A percentile compares a stretch with the other conserved stretches of the same genome.
phyloP scores from a whole-genome alignment of 2,113 vertebrate species.

The Gnathonemus longibarbis region DNA sequence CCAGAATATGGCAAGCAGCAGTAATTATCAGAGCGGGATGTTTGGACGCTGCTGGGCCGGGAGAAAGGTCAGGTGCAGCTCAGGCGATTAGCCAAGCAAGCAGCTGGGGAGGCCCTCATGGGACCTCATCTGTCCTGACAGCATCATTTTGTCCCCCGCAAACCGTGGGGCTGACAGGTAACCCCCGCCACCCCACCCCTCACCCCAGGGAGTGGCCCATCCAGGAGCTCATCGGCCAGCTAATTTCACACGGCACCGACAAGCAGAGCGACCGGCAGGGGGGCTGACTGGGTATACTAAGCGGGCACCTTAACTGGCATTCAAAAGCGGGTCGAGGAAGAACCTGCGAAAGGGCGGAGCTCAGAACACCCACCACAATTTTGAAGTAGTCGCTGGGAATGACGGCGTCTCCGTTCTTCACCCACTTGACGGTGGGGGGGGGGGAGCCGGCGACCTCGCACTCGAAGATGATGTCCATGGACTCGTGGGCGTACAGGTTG shows the following conservation, averaged over 20 bases:
- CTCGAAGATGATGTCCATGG: constrained; percentile 91
- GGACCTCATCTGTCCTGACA: background rate
- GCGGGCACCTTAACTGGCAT: background rate
- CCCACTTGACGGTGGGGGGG: constrained; percentile 86
- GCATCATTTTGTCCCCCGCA: background rate
- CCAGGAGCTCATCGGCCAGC: background rate
- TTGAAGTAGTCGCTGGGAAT: constrained; percentile 98
- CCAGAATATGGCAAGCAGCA: background rate
- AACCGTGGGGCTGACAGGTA: background rate
- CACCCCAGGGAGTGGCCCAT: background rate
- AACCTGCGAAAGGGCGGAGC: background rate
- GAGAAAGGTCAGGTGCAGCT: background rate
- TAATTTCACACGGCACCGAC: background rate
- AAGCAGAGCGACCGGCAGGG: background rate
- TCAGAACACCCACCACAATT: constrained; percentile 73
- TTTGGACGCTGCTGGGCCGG: background rate
- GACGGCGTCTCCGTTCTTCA: constrained; percentile 93
- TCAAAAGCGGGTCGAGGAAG: background rate
- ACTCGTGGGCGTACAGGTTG: constrained; percentile 86
- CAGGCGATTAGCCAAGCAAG: constrained; percentile 1
- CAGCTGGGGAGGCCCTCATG: background rate
- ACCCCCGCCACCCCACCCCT: too few relatives aligned
- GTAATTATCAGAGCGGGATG: background rate
- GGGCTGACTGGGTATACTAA: too few relatives aligned
- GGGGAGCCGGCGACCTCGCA: constrained; percentile 86